Base-by-base conservation (phyloP, 1,140 invertebrate genomes). In the Tribolium castaneum region DNA sequence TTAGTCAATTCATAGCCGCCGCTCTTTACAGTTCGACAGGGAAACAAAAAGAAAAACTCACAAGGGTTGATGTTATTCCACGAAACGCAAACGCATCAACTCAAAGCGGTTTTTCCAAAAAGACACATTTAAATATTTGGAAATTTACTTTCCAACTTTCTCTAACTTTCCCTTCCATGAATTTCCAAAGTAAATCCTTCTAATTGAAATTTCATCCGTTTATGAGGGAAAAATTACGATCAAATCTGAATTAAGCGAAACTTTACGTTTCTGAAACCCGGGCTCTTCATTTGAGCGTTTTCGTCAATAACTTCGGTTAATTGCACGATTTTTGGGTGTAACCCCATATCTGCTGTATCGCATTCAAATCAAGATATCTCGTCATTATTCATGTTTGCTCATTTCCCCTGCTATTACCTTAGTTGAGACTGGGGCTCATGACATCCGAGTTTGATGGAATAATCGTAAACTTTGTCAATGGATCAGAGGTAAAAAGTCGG, bases 291-390 rank as follows among this genome's bases (percentile, higher is more conserved):
- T 30, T 30, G 6, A 30, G 5, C 25, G 25, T 30, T 30, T 30
- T 30, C 5, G 3, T 0, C 25, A 30, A 6, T 30, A 30, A 30
- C 0, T 30, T 30, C 5, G 25, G 25, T 30, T 30, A 30, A 30
- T 30, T 19, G 16, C 16, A 30, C 0, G 25, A 6, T 30, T 30
- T 4, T 30, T 5, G 25, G 39, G n/a, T 45, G 9, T 10, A 45
- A 45, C n/a, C 39, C 2, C 59, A 35, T 66, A 66, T 66, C 59
- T 66, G 39, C n/a, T 45, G 25, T 35, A 66, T 66, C 59, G 12
- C 30, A 66, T 66, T 66, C 59, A 66, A 66, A 66, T 66, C 59
- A 66, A 66, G 59, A 66, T 34, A 39, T 30, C 30, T 25, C 54
- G 54, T 66, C 59, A 66, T 39, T 35, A 66, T 66, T 66, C 25